phyloP scores from a whole-genome alignment of 2,888 invertebrate species.

The Stenotaenia linearis region DNA sequence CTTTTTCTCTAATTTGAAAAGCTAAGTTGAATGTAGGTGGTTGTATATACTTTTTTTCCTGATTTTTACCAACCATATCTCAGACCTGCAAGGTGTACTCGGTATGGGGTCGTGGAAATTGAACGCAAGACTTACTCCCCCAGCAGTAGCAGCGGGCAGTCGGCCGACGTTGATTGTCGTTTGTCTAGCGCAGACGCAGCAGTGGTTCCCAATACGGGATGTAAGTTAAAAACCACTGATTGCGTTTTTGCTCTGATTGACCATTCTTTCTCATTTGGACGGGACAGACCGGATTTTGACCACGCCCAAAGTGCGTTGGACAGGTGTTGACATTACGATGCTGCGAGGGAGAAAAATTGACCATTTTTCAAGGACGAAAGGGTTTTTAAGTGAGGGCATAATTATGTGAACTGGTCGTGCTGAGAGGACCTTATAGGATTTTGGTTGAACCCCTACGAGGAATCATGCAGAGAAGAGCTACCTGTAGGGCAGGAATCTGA shows the following conservation, averaged over 20 bases:
- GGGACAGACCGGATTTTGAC: background rate
- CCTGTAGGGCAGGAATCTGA: conserved; percentile 2
- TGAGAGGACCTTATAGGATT: background rate
- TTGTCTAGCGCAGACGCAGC: background rate
- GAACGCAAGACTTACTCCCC: background rate
- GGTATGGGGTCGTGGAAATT: background rate
- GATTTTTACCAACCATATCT: background rate
- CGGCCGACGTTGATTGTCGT: background rate
- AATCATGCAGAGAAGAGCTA: background rate
- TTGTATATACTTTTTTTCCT: background rate
- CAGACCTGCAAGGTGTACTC: background rate
- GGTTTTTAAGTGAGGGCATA: background rate
- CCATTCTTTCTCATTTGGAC: background rate
- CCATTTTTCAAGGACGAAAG: background rate
- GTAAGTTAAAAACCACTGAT: background rate
- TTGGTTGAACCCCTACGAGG: background rate
- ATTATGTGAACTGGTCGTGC: background rate
- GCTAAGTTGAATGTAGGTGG: background rate
- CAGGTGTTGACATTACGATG: background rate
- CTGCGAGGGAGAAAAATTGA: background rate
- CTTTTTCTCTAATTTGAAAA: background rate
- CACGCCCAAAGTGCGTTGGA: background rate
- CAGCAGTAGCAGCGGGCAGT: background rate
- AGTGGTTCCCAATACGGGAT: background rate
- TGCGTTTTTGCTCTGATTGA: background rate